Base-by-base conservation (phyloP, 2,113 vertebrate genomes). In the Camarhynchus parvulus region DNA sequence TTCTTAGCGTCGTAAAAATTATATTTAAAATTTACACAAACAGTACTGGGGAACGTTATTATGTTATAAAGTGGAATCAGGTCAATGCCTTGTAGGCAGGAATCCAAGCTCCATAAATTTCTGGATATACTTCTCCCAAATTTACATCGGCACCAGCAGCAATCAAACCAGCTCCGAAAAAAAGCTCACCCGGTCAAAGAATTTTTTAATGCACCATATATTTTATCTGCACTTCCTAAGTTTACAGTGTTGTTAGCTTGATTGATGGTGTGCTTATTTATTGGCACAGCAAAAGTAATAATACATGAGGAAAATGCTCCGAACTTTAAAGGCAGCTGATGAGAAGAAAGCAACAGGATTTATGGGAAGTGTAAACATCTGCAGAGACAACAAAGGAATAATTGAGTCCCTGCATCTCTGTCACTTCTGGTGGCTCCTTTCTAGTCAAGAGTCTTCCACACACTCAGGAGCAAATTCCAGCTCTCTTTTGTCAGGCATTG, bases 181-280 rank as follows among this genome's bases (percentile, higher is more conserved):
- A 90, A 97, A 92, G 58, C 94, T 96, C 94, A 95, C 87, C 90
- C 64, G 69, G 95, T 95, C 95, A 95, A 94, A 97, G 94, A 96
- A 97, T 96, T 91, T 92, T 95, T 97, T 96, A 98, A 97, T 82
- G 94, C 93, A 9, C 79, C 96, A 94, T 98, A 97, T 98, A 98
- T 98, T 98, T 98, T 95, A 98, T 97, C 96, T 96, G 88, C 94
- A 90, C 94, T 95, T 90, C 94, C 89, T 84, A 96, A 97, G 97
- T 98, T 98, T 98, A 98, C 97, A 95, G 67, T 92, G 89, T 93
- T 92, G 97, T 98, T 98, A 98, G 96, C n/a, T 68, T 98, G 98
- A 98, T 98, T 95, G 98, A 98, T 87, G 96, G 93, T 7, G 79
- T 95, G 92, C 87, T 94, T 96, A 97, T 98, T 98, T 98, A 98